These are phyloP conservation scores for Zaprionus gabonicus DNA, from an alignment of 1,140 invertebrate species.

Conservation along the genomic window DNA sequence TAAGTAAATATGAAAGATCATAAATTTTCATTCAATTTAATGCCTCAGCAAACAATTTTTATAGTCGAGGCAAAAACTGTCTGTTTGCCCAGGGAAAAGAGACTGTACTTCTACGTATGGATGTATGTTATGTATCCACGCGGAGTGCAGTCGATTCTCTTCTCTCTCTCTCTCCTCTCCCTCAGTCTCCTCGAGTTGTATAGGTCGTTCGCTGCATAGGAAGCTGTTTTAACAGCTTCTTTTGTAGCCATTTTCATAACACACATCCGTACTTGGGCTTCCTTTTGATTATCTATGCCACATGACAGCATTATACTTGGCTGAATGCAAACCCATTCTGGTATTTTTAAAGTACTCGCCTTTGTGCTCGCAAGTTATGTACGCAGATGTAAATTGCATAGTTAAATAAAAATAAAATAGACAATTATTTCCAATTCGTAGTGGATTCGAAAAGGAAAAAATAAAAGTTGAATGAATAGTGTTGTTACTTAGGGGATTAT, in stretches of 20 bases:
- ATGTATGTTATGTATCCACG: conserved; percentile 2
- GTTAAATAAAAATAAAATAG: background rate
- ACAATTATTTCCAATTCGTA: background rate
- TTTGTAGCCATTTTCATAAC: conserved; percentile 60
- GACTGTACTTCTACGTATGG: conserved; percentile 10
- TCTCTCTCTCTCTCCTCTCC: background rate
- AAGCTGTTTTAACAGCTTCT: conserved; percentile 76
- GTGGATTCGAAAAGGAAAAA: background rate
- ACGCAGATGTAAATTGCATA: background rate
- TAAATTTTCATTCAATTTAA: conserved; percentile 84
- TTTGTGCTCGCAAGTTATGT: background rate
- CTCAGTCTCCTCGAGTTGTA: background rate
- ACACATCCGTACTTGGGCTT: conserved; percentile 41
- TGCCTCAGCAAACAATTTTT: conserved; percentile 84
- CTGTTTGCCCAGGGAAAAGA: conserved; percentile 28
- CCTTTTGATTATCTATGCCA: conserved; percentile 24
- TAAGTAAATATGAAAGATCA: conserved; percentile 84
- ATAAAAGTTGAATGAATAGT: background rate
- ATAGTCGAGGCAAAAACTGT: conserved; percentile 71
- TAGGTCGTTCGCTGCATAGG: conserved; percentile 21
- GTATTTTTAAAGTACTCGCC: conserved; percentile 12
- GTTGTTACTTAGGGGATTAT: background rate
- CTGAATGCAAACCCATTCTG: conserved; percentile 57
- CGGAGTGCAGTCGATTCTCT: conserved; percentile 25
- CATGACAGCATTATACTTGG: conserved; percentile 59